phyloP scores from a whole-genome alignment of 2,797 vertebrate genomes.

The Mallotus villosus region DNA sequence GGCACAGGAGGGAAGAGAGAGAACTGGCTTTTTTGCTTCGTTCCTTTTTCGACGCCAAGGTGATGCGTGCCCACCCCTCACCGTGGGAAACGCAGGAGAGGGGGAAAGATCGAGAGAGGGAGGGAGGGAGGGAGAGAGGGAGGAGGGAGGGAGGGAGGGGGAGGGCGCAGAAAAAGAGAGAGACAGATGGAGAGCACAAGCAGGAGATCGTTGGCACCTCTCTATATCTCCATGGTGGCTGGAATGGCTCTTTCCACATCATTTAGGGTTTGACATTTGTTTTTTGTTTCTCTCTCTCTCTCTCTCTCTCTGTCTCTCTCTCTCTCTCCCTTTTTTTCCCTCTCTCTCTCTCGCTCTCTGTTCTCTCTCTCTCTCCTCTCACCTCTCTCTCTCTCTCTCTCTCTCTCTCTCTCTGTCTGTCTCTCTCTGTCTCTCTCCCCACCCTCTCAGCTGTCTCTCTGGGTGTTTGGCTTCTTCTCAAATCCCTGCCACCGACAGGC shows the following conservation, averaged over 20 bases:
- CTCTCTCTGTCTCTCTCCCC: too few species aligned
- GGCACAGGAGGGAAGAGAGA: slow-evolving; percentile 10
- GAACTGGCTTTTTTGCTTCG: slow-evolving; percentile 30
- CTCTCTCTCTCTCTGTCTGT: too few species aligned
- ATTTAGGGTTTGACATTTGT: slow-evolving; percentile 26
- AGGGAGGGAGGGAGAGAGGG: slow-evolving; percentile 13
- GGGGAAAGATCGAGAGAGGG: slow-evolving; percentile 9
- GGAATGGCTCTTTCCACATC: slow-evolving; percentile 34
- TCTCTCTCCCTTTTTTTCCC: slow-evolving; percentile 1
- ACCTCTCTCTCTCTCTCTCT: too few species aligned
- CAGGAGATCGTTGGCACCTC: slow-evolving; percentile 53
- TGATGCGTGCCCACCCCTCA: slow-evolving; percentile 38
- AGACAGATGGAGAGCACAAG: slow-evolving; percentile 9
- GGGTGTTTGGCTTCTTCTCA: too few species aligned
- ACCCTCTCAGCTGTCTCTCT: too few species aligned
- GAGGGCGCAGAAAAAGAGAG: slow-evolving; percentile 5
- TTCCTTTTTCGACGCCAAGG: slow-evolving; percentile 43
- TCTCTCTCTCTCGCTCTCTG: background rate
- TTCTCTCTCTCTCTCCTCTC: background rate
- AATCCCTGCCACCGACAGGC: too few species aligned
- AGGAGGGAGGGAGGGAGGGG: slow-evolving; percentile 6
- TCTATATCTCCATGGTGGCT: slow-evolving; percentile 65
- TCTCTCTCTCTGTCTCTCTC: slow-evolving; percentile 20
- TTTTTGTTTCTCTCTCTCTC: slow-evolving; percentile 10
- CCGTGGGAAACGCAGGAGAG: slow-evolving; percentile 45